Evolutionary conservation across 1,140 invertebrate genomes (phyloP).

Genomic region (Colletes latitarsis): DNA sequence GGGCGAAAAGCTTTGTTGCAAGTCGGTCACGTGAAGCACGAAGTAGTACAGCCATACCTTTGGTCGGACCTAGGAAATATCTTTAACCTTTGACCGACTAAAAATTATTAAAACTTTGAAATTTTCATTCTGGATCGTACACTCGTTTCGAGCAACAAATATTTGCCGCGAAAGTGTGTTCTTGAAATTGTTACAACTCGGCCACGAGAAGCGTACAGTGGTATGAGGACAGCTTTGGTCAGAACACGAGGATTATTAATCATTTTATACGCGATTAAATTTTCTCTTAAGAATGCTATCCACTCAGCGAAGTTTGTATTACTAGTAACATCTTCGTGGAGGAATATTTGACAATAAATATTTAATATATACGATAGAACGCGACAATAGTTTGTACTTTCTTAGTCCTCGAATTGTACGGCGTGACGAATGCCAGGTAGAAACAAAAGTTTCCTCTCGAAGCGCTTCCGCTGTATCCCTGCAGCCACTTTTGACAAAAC

Average conservation of each 20-base stretch:
- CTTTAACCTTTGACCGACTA: neutral
- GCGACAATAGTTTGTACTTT: neutral
- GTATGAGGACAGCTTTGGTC: neutral
- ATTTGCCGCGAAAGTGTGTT: neutral
- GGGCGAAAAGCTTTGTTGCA: no score
- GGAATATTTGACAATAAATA: neutral
- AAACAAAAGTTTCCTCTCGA: constrained; percentile 24
- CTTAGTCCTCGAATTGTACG: neutral
- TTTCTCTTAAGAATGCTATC: no score
- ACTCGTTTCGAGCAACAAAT: neutral
- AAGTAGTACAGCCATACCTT: no score
- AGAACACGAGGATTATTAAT: neutral
- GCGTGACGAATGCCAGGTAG: neutral
- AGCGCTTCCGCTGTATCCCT: neutral
- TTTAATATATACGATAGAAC: neutral
- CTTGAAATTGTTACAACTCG: no score
- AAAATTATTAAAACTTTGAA: neutral
- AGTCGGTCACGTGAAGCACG: no score
- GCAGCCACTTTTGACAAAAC: neutral
- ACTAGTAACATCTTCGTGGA: neutral
- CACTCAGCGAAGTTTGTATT: neutral
- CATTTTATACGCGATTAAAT: no score
- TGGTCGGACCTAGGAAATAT: neutral
- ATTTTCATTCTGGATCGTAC: neutral
- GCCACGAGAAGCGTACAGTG: neutral